phyloP scores from a whole-genome alignment of 1,140 invertebrate genomes.

The Hirudo medicinalis region DNA sequence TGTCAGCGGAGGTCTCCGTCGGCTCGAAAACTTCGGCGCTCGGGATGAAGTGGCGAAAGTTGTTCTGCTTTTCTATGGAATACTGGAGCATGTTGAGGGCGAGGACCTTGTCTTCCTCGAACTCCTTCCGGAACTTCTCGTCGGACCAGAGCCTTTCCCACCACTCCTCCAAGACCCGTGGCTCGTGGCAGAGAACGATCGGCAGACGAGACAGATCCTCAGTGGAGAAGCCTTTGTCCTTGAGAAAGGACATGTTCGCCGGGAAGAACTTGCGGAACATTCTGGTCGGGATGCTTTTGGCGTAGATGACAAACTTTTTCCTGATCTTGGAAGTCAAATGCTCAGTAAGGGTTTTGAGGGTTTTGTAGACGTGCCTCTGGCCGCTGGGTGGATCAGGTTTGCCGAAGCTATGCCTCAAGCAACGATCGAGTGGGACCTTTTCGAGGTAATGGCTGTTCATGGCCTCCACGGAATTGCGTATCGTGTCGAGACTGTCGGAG shows the following conservation, averaged over 20 bases:
- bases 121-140: not conserved
- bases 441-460: not conserved
- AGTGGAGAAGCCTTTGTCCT: not conserved
- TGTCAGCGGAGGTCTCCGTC: no score
- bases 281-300: no score
- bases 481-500: not conserved
- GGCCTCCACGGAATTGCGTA: not conserved
- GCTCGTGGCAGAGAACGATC: constrained; percentile 1
- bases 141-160: not conserved
- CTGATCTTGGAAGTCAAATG: not conserved
- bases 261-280: not conserved
- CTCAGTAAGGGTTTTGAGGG: not conserved
- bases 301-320: not conserved
- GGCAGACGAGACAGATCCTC: not conserved
- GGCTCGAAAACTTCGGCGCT: no score
- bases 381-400: not conserved
- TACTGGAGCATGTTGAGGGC: constrained; percentile 1
- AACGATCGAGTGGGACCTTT: not conserved
- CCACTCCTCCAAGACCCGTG: not conserved
- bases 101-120: not conserved
- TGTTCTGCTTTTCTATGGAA: not conserved
- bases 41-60: not conserved
- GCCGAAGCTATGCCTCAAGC: not conserved
- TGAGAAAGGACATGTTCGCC: not conserved
- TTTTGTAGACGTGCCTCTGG: not conserved